Evolutionary conservation across 2,888 invertebrate genomes (phyloP).

Genomic region (Trissoscelio sp.): DNA sequence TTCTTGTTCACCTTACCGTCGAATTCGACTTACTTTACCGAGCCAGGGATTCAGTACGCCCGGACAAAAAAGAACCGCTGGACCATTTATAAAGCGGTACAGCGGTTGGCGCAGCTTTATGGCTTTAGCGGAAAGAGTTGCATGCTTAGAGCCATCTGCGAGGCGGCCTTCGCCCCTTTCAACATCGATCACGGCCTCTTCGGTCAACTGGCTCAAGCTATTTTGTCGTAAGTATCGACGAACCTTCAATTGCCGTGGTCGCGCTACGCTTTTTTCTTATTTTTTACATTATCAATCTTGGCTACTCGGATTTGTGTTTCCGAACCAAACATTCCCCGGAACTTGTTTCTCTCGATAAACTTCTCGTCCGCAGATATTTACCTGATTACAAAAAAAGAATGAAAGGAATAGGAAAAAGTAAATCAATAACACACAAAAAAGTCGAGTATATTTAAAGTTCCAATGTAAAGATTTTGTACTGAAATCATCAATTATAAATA

Average conservation of each 20-base stretch:
- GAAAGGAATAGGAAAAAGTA: too few relatives aligned
- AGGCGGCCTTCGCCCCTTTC: conserved; percentile 89
- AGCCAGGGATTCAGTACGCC: conserved; percentile 77
- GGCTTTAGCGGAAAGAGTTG: conserved; percentile 85
- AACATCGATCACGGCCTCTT: conserved; percentile 89
- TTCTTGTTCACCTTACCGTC: conserved; percentile 80
- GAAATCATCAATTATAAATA: too few relatives aligned
- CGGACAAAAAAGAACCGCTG: conserved; percentile 82
- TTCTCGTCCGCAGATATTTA: too few relatives aligned
- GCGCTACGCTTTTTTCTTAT: background rate
- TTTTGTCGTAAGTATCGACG: conserved; percentile 85
- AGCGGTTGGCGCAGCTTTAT: conserved; percentile 84
- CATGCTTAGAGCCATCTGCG: conserved; percentile 90
- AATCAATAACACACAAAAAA: too few relatives aligned
- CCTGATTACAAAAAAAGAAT: too few relatives aligned
- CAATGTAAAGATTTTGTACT: too few relatives aligned
- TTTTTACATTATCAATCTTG: background rate
- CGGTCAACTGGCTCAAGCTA: conserved; percentile 89
- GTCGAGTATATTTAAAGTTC: too few relatives aligned
- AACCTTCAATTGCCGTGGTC: conserved; percentile 11
- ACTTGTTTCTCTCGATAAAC: too few relatives aligned
- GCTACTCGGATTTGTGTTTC: background rate
- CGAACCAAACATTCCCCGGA: background rate
- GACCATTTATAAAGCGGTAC: conserved; percentile 88
- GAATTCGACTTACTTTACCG: conserved; percentile 81